Base-by-base conservation (phyloP, 1,140 invertebrate species). In the Berghia stephanieae region DNA sequence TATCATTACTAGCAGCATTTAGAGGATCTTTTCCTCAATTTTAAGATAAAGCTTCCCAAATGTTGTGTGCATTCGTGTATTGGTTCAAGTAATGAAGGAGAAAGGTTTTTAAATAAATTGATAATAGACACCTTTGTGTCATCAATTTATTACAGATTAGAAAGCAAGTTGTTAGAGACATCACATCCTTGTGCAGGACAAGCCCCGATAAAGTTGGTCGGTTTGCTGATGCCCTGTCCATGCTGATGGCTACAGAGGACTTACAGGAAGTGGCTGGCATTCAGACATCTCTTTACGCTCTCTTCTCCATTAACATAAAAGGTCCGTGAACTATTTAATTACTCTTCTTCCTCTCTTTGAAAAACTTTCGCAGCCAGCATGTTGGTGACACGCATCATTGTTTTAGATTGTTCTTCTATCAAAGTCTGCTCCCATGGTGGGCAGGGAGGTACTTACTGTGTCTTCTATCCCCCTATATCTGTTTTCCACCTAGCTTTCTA, bases 151-250 rank as follows among this genome's bases (percentile, higher is more conserved):
- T 6, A 43, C 83, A 97, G 95, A 98, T 98, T 83, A 91, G 96
- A 34, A 97, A 97, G 85, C 96, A 97, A 92, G 96, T 96, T 8
- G 98, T 98, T 79, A 98, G 97, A 91, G 95, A 97, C 88, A 91
- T 99, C 73, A 95, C 96, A 40, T 91, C 91, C 34, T 90, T 98
- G 69, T 98, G 96, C 84, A 96, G 96, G 87, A 87, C 83, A 34
- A 94, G 94, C 81, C 93, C 93, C 75, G 94, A 95, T 80, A 93
- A 95, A 85, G 93, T 96, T 5, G 92, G 93, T 36, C 94, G 94
- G 90, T 95, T 98, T 86, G 94, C 96, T 66, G 96, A 98, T 89
- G 96, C 98, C 80, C 91, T 98, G 70, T 94, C 94, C 18, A 97
- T 99, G 86, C 89, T 99, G 43, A 90, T 98, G 60, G 93, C 95